Percentiles rank a stretch among this genome's conserved stretches.
Evolutionary conservation across 2,797 vertebrate species (phyloP).

Genomic region (Sebastiscus tertius): DNA sequence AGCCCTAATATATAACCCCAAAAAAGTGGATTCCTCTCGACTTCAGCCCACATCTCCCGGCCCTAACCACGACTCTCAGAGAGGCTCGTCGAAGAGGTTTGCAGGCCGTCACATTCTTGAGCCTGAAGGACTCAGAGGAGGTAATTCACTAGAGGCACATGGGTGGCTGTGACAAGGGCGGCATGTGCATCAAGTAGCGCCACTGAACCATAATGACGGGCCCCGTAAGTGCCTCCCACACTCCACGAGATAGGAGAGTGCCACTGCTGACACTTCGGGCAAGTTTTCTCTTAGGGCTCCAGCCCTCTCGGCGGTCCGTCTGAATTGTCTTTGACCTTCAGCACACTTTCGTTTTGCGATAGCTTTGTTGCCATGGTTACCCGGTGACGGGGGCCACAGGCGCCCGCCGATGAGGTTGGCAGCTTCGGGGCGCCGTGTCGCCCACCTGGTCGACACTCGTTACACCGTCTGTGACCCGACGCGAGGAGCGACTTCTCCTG

Average conservation of each 20-base stretch:
- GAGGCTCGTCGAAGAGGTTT: neutral
- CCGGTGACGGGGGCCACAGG: conserved; percentile 37
- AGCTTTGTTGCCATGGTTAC: conserved; percentile 58
- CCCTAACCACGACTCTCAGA: neutral
- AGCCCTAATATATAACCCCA: neutral
- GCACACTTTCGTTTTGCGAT: conserved; percentile 33
- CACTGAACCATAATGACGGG: conserved; percentile 47
- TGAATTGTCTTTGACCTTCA: conserved; percentile 68
- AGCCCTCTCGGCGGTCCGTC: conserved; percentile 18
- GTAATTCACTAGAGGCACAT: conserved; percentile 26
- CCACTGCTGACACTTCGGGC: conserved; percentile 43
- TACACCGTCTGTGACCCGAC: conserved; percentile 14
- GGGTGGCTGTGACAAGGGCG: conserved; percentile 17
- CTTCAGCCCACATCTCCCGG: neutral
- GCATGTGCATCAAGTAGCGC: conserved; percentile 50
- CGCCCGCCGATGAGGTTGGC: conserved; percentile 46
- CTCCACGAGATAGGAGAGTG: conserved; percentile 39
- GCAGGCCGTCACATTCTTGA: conserved; percentile 23
- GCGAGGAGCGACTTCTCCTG: neutral
- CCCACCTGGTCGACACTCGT: conserved; percentile 11
- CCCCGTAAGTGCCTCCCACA: conserved; percentile 63
- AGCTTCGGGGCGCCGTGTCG: neutral
- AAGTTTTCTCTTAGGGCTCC: conserved; percentile 27
- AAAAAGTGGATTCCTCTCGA: neutral
- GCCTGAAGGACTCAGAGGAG: conserved; percentile 35